Percentiles rank a stretch among this genome's conserved stretches.
phyloP scores from a whole-genome alignment of 2,113 vertebrate genomes.

The Lates calcarifer region DNA sequence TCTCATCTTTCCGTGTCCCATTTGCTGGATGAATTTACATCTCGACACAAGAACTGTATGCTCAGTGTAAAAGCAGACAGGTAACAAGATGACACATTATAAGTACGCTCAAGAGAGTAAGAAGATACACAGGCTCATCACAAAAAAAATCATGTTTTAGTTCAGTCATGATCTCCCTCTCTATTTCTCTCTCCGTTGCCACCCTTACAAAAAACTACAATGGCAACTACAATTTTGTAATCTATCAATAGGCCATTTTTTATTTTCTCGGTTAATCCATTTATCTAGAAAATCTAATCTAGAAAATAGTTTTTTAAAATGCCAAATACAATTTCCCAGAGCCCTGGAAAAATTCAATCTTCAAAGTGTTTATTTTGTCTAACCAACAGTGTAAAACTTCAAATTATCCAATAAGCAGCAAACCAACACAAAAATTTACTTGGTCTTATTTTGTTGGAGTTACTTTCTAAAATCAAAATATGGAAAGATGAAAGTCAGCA shows the following conservation, averaged over 20 bases:
- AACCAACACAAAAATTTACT: background rate
- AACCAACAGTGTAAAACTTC: background rate
- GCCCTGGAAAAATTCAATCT: background rate
- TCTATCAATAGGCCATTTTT: background rate
- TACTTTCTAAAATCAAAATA: conserved; percentile 11
- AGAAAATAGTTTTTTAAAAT: background rate
- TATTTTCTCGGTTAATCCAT: background rate
- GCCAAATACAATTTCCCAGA: background rate
- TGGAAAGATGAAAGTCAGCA: background rate
- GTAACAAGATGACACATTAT: background rate
- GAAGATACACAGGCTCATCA: background rate
- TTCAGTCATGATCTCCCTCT: background rate
- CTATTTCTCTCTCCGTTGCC: background rate
- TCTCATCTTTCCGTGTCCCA: background rate
- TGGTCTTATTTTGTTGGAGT: conserved; percentile 1
- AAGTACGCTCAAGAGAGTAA: background rate
- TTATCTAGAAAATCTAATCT: background rate
- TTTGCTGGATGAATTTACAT: background rate
- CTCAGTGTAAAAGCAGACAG: background rate
- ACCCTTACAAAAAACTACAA: background rate
- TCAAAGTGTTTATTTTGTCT: background rate
- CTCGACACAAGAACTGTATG: background rate
- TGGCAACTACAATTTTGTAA: background rate
- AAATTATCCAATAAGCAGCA: no score
- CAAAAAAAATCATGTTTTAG: background rate